phyloP scores from a whole-genome alignment of 2,888 invertebrate species.

The Molanna angustata region DNA sequence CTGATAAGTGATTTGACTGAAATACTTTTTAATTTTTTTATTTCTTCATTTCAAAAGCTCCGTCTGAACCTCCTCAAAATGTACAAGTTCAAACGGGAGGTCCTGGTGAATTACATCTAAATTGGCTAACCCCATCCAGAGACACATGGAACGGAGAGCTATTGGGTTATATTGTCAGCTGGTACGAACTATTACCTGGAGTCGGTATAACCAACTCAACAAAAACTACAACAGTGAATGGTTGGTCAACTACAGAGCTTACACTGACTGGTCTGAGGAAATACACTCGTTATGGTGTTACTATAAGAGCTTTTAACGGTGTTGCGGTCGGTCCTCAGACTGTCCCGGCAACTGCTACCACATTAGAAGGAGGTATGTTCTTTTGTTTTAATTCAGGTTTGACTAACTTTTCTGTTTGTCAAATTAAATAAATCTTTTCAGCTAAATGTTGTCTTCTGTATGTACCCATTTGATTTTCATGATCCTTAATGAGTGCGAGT shows the following conservation, averaged over 20 bases:
- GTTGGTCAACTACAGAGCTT: conserved; percentile 66
- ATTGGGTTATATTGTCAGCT: conserved; percentile 69
- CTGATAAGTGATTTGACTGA: too few species aligned
- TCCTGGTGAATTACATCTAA: conserved; percentile 67
- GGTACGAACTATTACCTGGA: conserved; percentile 59
- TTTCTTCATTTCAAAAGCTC: conserved; percentile 45
- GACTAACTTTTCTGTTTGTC: too few species aligned
- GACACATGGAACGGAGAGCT: conserved; percentile 74
- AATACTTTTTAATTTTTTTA: not conserved
- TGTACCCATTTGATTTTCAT: too few species aligned
- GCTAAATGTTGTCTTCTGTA: too few species aligned
- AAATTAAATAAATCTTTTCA: too few species aligned
- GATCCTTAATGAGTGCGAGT: too few species aligned
- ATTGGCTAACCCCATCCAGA: conserved; percentile 74
- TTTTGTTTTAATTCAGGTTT: too few species aligned
- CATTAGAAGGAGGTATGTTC: conserved; percentile 66
- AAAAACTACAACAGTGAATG: conserved; percentile 62
- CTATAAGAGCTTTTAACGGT: conserved; percentile 76
- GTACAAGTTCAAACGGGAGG: conserved; percentile 66
- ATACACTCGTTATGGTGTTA: conserved; percentile 76
- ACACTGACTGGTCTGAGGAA: conserved; percentile 66
- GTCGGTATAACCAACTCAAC: conserved; percentile 38
- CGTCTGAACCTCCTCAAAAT: conserved; percentile 67
- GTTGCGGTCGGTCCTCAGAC: conserved; percentile 77
- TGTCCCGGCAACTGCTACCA: conserved; percentile 64